Evolutionary conservation across 2,888 invertebrate genomes (phyloP), one percentile per base, ranked within the genome.

Genomic region (Hypselothyrea guttata): DNA sequence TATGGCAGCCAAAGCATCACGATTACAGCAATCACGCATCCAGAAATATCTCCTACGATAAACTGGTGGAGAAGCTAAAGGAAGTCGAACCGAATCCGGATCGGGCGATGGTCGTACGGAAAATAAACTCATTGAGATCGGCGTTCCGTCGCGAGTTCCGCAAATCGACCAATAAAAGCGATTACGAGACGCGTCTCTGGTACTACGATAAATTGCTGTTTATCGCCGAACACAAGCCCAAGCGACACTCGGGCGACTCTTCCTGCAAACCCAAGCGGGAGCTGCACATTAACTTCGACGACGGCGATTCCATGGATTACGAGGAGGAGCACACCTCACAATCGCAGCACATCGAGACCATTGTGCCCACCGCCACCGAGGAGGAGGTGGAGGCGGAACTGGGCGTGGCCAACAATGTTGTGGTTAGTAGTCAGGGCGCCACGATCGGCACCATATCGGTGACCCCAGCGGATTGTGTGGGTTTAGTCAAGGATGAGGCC

Each of bases 31-130:
- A 89, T 63, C 88, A 90, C 53, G 75, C 84, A 13, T 79, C 86
- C 40, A 83, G 89, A 16, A 90, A 89, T 67, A 87, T 86, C 55
- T 87, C 90, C 7, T 89, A 89, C 62, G 90, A 89, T 57, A 88
- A 88, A 52, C 65, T 89, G 3, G 89, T 89, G 1, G 88, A 88
- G 57, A 89, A 89, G 49, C 59, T 90, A 0, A 89, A 89, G 55
- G 89, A 89, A 60, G 90, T 89, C 46, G 90, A 89, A 68, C 88
- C 88, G 8, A 86, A 86, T 73, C 88, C 89, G 5, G 89, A 90
- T 62, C 85, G 90, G 16, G 84, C 88, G 9, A 89, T 89, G 89
- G 89, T 89, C 3, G 88, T 90, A n/a, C 70, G 90, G 1, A 89
- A 89, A 68, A 90, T 89, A 11, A 90, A 90, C 53, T 89, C 89